phyloP scores from a whole-genome alignment of 2,113 vertebrate species.

The Oenanthe melanoleuca region DNA sequence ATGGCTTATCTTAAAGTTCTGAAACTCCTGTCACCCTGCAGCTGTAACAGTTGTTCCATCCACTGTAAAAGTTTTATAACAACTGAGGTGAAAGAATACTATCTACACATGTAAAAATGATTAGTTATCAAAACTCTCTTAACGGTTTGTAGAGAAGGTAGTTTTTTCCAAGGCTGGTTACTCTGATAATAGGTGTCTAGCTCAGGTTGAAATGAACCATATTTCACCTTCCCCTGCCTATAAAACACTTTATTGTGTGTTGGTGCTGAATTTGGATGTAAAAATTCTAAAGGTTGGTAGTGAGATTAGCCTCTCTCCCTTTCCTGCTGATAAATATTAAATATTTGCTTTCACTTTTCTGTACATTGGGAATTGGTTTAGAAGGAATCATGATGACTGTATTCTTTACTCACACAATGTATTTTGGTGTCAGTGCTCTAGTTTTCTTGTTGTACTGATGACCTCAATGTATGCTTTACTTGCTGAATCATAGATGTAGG shows the following conservation, averaged over 20 bases:
- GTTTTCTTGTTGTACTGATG: background rate
- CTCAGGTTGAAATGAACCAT: background rate
- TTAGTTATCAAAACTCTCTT: background rate
- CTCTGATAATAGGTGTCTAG: background rate
- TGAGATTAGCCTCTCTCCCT: background rate
- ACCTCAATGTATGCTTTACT: background rate
- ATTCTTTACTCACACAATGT: background rate
- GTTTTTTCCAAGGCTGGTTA: background rate
- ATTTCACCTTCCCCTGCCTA: fast-evolving
- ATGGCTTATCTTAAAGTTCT: background rate
- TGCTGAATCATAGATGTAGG: background rate
- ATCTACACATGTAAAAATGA: background rate
- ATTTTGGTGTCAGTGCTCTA: background rate
- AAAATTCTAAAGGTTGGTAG: background rate
- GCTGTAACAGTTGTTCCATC: background rate
- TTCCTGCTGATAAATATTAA: background rate
- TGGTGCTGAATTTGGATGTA: background rate
- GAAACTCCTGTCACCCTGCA: background rate
- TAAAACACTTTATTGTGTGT: background rate
- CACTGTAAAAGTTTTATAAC: background rate
- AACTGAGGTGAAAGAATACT: background rate
- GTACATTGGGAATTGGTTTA: background rate
- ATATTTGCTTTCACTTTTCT: background rate
- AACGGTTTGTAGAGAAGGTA: background rate
- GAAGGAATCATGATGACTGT: background rate